Base-by-base conservation (phyloP, 2,113 vertebrate genomes). In the Sylvietta virens region DNA sequence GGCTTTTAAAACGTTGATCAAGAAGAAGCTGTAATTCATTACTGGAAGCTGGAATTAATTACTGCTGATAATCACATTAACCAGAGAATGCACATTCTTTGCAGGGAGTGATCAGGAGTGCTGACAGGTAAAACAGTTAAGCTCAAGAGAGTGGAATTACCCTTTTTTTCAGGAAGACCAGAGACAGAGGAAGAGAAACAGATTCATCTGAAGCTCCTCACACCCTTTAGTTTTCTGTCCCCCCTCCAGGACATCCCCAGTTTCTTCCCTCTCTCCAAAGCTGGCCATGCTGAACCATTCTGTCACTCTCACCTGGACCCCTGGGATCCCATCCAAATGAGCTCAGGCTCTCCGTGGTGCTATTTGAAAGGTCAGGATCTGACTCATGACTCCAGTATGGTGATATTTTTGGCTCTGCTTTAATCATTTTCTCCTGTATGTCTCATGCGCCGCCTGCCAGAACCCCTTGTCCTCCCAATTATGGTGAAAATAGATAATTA, bases 371-470 rank as follows among this genome's bases (percentile, higher is more conserved):
- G 92, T 93, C 95, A 86, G 92, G 76, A 56, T 93, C 88, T 96
- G 88, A 95, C 88, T 97, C 93, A 97, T 54, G 50, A 13, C 90
- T 93, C 76, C 42, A 86, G 54, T 54, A 85, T 79, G 94, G 64
- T 13, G 92, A 67, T 95, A 95, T 95, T 95, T 96, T 81, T 90
- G 93, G 88, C 94, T 88, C 76, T 3, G 28, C 88, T 96, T 93
- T 96, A 94, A 94, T 94, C 20, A 81, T 92, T 96, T 86, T 95
- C 93, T 95, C 67, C 44, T 86, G 44, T 37, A 37, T 37, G 74
- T 86, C 64, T 96, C 92, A 96, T 45, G 44, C 9, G 0, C 23
- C 0, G 48, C 57, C 84, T 87, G 73, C 86, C 82, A 87, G 91
- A 81, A 84, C 69, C 74, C 53, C 93, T 92, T 71, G 76, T 82